phyloP scores from a whole-genome alignment of 2,113 vertebrate genomes.

The Phalacrocorax brasilianus region DNA sequence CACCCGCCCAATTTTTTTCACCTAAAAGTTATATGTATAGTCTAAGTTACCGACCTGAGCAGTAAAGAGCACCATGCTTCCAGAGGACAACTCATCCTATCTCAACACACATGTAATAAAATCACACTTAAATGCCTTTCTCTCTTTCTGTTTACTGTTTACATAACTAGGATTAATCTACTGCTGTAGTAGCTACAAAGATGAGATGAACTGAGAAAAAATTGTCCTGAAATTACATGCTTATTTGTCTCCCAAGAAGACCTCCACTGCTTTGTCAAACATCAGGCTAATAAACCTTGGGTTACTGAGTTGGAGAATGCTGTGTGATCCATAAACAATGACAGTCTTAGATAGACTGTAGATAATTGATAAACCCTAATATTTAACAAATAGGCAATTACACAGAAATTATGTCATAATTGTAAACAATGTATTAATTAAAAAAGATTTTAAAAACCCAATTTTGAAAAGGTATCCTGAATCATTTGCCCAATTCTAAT shows the following conservation, averaged over 20 bases:
- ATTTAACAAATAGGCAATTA: background rate
- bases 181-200: background rate
- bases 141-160: background rate
- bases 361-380: background rate
- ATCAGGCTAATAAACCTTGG: background rate
- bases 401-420: background rate
- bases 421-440: background rate
- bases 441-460: background rate
- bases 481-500: background rate
- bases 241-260: background rate
- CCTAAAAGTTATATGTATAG: background rate
- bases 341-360: background rate
- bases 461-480: background rate
- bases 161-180: background rate
- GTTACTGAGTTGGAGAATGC: background rate
- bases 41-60: background rate
- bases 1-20: background rate
- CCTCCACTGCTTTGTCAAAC: background rate
- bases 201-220: background rate
- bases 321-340: background rate
- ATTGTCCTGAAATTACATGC: background rate
- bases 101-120: background rate
- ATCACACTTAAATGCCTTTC: background rate
- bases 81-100: background rate
- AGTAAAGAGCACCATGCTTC: background rate